Conservation (phyloP, 1,140 invertebrate species). For the Drosophila athabasca region DNA sequence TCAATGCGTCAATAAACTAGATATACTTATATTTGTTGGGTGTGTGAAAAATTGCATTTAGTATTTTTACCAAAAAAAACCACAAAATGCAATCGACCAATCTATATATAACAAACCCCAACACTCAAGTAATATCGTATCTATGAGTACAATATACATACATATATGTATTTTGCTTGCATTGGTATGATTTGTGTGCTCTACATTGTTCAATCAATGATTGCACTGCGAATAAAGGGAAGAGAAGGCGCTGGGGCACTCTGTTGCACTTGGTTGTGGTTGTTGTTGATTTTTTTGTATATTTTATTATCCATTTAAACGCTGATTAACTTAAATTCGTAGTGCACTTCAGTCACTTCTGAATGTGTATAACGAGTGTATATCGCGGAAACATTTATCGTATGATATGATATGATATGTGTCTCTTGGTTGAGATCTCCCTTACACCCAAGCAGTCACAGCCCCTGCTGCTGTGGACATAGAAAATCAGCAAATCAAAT, state of each 20-base stretch:
- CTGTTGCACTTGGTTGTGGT: conserved; percentile 32
- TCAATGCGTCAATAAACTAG: conserved; percentile 74
- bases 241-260: conserved; percentile 26
- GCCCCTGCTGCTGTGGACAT: conserved; percentile 9
- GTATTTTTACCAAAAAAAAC: conserved; percentile 40
- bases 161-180: conserved; percentile 34
- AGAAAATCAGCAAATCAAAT: conserved; percentile 78
- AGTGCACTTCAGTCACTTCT: conserved; percentile 60
- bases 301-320: conserved; percentile 80
- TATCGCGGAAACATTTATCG: not conserved
- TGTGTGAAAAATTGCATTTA: conserved; percentile 49
- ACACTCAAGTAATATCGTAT: conserved; percentile 1
- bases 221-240: conserved; percentile 50
- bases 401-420: not conserved
- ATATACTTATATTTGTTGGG: conserved; percentile 36
- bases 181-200: conserved; percentile 29
- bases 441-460: conserved; percentile 22
- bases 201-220: conserved; percentile 35
- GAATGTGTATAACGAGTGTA: conserved; percentile 5
- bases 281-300: not conserved
- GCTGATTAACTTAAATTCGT: conserved; percentile 80
- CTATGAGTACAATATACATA: conserved; percentile 3
- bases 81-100: conserved; percentile 9
- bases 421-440: conserved; percentile 7
- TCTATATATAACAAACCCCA: conserved; percentile 24